Evolutionary conservation across 1,140 invertebrate genomes (phyloP).

Genomic region (Camponotus floridanus): DNA sequence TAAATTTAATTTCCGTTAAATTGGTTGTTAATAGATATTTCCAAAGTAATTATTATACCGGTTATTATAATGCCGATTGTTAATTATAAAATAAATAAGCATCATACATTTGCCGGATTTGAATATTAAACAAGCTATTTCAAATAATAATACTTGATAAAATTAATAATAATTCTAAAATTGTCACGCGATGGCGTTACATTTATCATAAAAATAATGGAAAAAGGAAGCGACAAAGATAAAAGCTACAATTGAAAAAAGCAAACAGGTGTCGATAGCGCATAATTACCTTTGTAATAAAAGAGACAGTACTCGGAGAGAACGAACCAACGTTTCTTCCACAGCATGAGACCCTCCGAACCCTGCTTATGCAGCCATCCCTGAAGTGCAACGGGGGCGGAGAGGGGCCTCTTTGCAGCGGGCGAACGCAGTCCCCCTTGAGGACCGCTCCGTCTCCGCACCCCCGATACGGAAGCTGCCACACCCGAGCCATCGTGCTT

Average conservation of each 20-base stretch:
- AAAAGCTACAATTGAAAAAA: background rate
- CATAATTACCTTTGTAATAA: conserved; percentile 95
- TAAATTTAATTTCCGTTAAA: conserved; percentile 36
- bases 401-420: conserved; percentile 91
- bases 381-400: conserved; percentile 93
- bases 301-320: conserved; percentile 97
- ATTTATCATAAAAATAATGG: background rate
- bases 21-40: conserved; percentile 12
- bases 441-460: conserved; percentile 88
- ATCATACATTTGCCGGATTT: background rate
- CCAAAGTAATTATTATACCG: conserved; percentile 28
- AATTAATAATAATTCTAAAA: background rate
- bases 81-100: conserved; percentile 43
- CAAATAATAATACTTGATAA: background rate
- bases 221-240: background rate
- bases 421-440: conserved; percentile 90
- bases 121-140: conserved; percentile 1
- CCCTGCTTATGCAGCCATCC: conserved; percentile 98
- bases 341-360: conserved; percentile 95
- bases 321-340: conserved; percentile 98
- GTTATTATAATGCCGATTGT: conserved; percentile 23
- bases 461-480: conserved; percentile 87
- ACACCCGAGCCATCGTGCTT: conserved; percentile 84
- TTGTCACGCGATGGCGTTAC: background rate
- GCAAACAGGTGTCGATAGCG: background rate